phyloP scores from a whole-genome alignment of 2,888 invertebrate species.

The Eristalis tenax region DNA sequence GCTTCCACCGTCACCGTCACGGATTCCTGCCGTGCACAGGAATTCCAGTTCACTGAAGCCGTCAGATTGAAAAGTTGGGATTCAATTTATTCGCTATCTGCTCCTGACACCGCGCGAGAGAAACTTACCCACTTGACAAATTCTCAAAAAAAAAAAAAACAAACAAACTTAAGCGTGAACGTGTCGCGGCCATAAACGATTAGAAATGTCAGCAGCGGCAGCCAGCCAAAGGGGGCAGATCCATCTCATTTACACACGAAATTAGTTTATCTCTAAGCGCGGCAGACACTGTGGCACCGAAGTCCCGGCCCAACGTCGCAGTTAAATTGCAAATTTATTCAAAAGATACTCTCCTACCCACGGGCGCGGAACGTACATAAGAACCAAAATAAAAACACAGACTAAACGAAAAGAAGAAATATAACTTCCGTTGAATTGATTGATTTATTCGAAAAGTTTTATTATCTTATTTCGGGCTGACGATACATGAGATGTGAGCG shows the following conservation, averaged over 20 bases:
- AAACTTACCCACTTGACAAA: slow-evolving; percentile 6
- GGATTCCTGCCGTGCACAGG: not conserved
- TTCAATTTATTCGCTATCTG: slow-evolving; percentile 28
- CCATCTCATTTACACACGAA: slow-evolving; percentile 32
- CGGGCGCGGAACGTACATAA: not conserved
- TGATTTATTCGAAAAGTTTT: slow-evolving; percentile 23
- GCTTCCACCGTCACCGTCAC: not conserved
- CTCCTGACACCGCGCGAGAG: not conserved
- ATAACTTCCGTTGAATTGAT: slow-evolving; percentile 8
- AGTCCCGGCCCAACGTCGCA: not conserved
- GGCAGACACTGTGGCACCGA: slow-evolving; percentile 48
- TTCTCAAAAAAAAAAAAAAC: not conserved
- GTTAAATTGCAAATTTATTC: slow-evolving; percentile 32
- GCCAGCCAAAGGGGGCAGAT: slow-evolving; percentile 14
- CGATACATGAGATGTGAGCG: not conserved
- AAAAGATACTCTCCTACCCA: slow-evolving; percentile 16
- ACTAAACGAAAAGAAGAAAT: not conserved
- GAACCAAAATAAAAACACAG: not conserved
- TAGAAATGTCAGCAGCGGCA: slow-evolving; percentile 23
- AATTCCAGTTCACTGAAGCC: not conserved
- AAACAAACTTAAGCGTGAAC: not conserved
- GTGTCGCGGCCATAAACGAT: slow-evolving; percentile 12
- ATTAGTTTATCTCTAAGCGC: slow-evolving; percentile 33
- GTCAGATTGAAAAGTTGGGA: not conserved
- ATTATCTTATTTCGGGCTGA: slow-evolving; percentile 1